phyloP scores from a whole-genome alignment of 1,140 invertebrate genomes.

The Listronotus bonariensis region DNA sequence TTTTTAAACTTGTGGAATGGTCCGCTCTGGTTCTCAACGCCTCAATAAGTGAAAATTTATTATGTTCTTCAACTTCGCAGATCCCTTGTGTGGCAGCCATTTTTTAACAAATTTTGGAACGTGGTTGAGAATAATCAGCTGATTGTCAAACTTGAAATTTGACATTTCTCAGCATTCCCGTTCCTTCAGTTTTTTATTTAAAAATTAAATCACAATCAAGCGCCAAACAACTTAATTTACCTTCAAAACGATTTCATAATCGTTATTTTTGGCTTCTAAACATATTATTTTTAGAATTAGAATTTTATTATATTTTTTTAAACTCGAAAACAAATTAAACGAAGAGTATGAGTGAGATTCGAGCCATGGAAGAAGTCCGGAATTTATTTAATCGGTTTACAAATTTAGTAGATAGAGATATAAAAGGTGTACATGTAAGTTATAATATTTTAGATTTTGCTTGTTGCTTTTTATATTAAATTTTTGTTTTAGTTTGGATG shows the following conservation, averaged over 20 bases:
- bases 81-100: too few species aligned
- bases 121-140: too few species aligned
- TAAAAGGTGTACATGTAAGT: conserved; percentile 55
- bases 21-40: too few species aligned
- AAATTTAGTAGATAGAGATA: conserved; percentile 56
- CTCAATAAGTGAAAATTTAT: too few species aligned
- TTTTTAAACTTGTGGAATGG: too few species aligned
- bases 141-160: too few species aligned
- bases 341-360: conserved; percentile 11
- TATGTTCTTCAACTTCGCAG: too few species aligned
- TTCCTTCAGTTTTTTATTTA: too few species aligned
- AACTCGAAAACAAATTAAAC: neutral
- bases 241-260: conserved; percentile 17
- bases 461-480: neutral
- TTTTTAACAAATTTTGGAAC: too few species aligned
- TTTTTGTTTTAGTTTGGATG: conserved; percentile 56
- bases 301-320: conserved; percentile 7
- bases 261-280: conserved; percentile 14
- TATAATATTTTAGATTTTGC: neutral
- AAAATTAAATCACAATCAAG: too few species aligned
- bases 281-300: conserved; percentile 16
- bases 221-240: conserved; percentile 20
- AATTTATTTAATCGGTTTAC: conserved; percentile 51
- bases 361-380: conserved; percentile 38
- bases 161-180: too few species aligned